Conservation (phyloP, 2,888 invertebrate genomes). For the Cetonia aurata region DNA sequence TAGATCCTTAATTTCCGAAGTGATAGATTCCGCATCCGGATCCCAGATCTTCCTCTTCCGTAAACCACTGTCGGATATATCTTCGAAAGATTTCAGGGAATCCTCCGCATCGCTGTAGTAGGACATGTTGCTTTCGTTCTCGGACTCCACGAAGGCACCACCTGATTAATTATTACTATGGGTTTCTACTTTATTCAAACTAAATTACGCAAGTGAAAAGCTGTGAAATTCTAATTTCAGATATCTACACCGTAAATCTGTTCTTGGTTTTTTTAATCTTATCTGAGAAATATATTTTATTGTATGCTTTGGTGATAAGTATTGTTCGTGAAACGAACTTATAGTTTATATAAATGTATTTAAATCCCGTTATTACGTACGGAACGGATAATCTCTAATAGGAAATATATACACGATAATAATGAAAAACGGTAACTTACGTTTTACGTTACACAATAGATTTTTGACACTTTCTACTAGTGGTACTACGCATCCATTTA, state of each 20-base stretch:
- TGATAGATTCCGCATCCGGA: conserved; percentile 64
- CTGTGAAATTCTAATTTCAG: not conserved
- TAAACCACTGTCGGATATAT: conserved; percentile 54
- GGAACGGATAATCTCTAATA: not conserved
- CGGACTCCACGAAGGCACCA: too few species aligned
- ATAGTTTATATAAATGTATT: too few species aligned
- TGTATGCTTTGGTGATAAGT: not conserved
- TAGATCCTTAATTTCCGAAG: conserved; percentile 67
- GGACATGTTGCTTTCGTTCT: conserved; percentile 57
- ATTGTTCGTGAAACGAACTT: not conserved
- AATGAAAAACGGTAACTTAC: conserved; percentile 3
- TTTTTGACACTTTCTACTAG: conserved; percentile 35
- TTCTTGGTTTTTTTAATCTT: not conserved
- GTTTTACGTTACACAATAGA: conserved; percentile 39
- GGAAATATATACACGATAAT: not conserved
- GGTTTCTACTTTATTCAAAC: too few species aligned
- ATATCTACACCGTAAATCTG: not conserved
- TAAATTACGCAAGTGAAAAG: too few species aligned
- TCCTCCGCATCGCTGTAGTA: conserved; percentile 67
- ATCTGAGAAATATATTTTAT: not conserved
- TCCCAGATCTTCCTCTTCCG: conserved; percentile 65
- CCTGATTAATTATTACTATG: not conserved
- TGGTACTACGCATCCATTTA: conserved; percentile 11
- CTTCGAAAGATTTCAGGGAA: conserved; percentile 60
- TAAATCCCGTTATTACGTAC: not conserved